A percentile compares a stretch with the other conserved stretches of the same genome.
These are phyloP conservation scores for Eupristina koningsbergeri DNA, from an alignment of 1,140 invertebrate species.

Conservation along the genomic window DNA sequence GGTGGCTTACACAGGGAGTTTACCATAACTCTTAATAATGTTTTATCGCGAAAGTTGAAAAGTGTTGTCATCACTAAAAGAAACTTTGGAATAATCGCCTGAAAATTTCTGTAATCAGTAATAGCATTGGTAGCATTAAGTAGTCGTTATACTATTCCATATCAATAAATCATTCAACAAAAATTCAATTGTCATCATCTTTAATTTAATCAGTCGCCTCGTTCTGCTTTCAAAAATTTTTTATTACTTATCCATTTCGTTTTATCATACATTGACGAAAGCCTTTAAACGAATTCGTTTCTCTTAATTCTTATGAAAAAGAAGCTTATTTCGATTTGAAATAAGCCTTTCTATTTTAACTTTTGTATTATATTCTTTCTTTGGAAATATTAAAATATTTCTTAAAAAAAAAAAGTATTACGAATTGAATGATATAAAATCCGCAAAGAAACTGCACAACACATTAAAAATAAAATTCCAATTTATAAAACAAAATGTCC, in stretches of 20 bases:
- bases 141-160: constrained; percentile 23
- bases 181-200: neutral
- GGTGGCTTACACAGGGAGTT: neutral
- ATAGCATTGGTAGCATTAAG: neutral
- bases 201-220: neutral
- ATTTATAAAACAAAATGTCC: too few species aligned
- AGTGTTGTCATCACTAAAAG: neutral
- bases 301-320: neutral
- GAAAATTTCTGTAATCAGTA: neutral
- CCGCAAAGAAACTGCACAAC: too few species aligned
- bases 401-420: too few species aligned
- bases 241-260: neutral
- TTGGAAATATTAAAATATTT: too few species aligned
- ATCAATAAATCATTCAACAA: constrained; percentile 28
- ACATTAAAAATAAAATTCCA: too few species aligned
- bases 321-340: neutral
- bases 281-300: neutral
- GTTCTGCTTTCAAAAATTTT: neutral
- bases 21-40: neutral
- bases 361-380: too few species aligned
- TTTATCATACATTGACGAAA: neutral
- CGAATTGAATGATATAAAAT: too few species aligned
- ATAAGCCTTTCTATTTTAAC: too few species aligned
- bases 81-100: neutral
- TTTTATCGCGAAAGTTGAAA: neutral